Evolutionary conservation across 2,888 invertebrate genomes (phyloP).

Genomic region (Macrophya annulata): DNA sequence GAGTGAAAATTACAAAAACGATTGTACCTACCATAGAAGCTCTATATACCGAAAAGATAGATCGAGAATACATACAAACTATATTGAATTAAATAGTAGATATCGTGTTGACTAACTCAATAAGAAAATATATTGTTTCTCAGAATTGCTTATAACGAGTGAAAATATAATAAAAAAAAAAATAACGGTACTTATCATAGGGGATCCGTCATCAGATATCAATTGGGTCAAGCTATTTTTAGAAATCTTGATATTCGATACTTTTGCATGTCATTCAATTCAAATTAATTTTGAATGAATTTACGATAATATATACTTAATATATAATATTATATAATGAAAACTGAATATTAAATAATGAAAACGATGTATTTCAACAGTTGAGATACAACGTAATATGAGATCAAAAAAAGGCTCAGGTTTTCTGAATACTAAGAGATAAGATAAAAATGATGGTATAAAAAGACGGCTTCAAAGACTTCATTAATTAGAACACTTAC

Average conservation of each 20-base stretch:
- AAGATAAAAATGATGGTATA: neutral
- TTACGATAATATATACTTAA: no score
- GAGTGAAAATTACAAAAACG: neutral
- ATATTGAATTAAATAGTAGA: neutral
- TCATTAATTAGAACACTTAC: neutral
- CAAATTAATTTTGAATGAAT: neutral
- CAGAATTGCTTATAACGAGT: neutral
- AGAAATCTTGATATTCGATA: neutral
- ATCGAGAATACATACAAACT: no score
- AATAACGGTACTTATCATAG: neutral
- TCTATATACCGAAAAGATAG: neutral
- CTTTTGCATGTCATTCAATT: neutral
- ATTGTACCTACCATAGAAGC: neutral
- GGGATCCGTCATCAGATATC: neutral
- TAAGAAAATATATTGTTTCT: neutral
- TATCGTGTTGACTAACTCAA: neutral
- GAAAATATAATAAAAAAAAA: neutral
- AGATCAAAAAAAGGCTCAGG: neutral
- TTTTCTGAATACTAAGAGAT: neutral
- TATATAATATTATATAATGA: neutral
- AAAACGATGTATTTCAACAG: neutral
- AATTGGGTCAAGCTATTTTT: neutral
- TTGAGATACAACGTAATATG: neutral
- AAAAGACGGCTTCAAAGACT: neutral
- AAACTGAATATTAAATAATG: neutral